Base-by-base conservation (phyloP, 2,113 vertebrate genomes). In the Catharus minimus region DNA sequence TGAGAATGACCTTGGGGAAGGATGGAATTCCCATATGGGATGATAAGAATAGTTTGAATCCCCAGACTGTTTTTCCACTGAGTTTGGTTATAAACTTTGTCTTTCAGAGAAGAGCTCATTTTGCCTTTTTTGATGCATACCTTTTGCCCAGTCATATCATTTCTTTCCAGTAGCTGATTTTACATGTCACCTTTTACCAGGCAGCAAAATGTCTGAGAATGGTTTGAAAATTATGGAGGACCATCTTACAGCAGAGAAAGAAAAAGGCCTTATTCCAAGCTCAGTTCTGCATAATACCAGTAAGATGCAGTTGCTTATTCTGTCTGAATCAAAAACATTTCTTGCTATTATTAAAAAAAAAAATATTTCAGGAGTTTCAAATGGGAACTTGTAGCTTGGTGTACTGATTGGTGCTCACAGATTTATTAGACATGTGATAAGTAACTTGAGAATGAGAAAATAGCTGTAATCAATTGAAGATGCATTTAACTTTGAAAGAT, bases 301-400 rank as follows among this genome's bases (percentile, higher is more conserved):
- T 84, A 75, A 81, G 43, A 32, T 93, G 55, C 43, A 79, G 80
- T 90, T 92, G 75, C 46, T 90, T 89, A 79, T 52, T 55, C 82
- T 82, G 55, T 86, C 58, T 94, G 89, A 96, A 92, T 95, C 46
- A 84, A 93, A 92, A 88, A 78, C 5, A 73, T 90, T 90, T 91
- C 88, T 68, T 75, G 44, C 77, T 46, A 57, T 83, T 90, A 93
- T 89, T 36, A 36, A 36, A 36, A 41, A 91, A 94, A 61, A 69
- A 84, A 58, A 55, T 49, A 64, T 18, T 81, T 89, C 57, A 88
- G 57, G 41, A 65, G 16, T 88, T 94, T 83, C 86, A 82, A 78
- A 83, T 75, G 28, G 61, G 41, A 88, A 39, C 33, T 84, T 68
- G 23, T 49, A 78, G 11, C 57, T 81, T 79, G 73, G 79, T 76